Evolutionary conservation across 2,888 invertebrate species (phyloP), one percentile per base, ranked within the genome.

Genomic region (Phengaris arion): DNA sequence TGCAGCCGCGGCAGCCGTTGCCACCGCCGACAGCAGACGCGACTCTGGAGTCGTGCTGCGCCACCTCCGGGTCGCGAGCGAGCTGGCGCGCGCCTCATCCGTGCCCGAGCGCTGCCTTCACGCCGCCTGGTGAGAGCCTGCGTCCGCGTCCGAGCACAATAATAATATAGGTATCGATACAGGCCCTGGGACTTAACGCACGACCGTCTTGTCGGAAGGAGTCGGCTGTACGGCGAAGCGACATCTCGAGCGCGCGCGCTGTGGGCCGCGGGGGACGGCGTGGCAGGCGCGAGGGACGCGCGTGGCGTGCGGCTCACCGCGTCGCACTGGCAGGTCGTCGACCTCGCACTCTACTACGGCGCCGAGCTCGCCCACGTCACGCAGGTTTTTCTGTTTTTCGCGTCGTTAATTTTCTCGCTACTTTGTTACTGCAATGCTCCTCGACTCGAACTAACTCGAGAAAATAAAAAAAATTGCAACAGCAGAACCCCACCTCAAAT

Each of bases 321-420:
- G 12, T 9, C 70, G 51, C 70, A 70, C 51, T 48, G 70, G 70
- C 15, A n/a, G 48, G 22, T 70, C 70, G 70, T 51, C 15, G 70
- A 70, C 70, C 10, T 70, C 15, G 15, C 51, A 22, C 70, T 70
- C 15, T 51, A 15, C 15, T 70, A 70, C 51, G n/a, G 51, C 70
- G 12, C 48, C 70, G 70, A 15, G 22, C 22, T 15, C 51, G 48
- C 35, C 9, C 35, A 35, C 51, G 15, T 70, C 48, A 70, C 70
- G 15, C 48, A 70, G 70, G 70, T 70, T 22, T 51, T 9, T 70
- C 5, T 45, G 4, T 10, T 52, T 52, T 52, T 10, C 22, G 22
- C 22, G 22, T 22, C 22, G 22, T 22, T 22, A 22, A 22, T 22
- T 22, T 22, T 22, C 22, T 22, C 22, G 22, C 22, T 22, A 22